Conservation (phyloP, 2,888 invertebrate species). For the Sarcophaga rosellei region DNA sequence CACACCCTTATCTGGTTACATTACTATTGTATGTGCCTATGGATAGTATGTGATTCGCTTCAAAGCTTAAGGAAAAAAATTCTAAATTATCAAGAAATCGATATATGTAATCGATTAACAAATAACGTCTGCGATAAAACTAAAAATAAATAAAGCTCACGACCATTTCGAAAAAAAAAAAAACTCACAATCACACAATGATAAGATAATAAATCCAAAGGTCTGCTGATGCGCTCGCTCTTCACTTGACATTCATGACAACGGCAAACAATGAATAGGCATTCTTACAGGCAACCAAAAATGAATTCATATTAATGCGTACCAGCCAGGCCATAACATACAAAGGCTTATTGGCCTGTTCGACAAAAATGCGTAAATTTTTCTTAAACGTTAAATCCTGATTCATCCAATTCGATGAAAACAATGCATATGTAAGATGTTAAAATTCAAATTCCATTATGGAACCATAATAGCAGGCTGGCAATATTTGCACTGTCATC, state of each 20-base stretch:
- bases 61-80: no score
- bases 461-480: constrained; percentile 65
- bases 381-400: constrained; percentile 49
- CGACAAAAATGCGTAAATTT: constrained; percentile 59
- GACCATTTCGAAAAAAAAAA: no score
- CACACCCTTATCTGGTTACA: no score
- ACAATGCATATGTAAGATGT: constrained; percentile 54
- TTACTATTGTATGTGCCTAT: no score
- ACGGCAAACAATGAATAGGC: constrained; percentile 61
- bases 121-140: no score
- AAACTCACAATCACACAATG: neutral
- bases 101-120: no score
- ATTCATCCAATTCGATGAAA: constrained; percentile 62
- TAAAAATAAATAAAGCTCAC: no score
- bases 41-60: no score
- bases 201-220: neutral
- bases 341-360: constrained; percentile 40
- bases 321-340: constrained; percentile 55
- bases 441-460: constrained; percentile 58
- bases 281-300: constrained; percentile 55
- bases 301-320: constrained; percentile 58
- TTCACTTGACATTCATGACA: constrained; percentile 36
- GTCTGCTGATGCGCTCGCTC: neutral
- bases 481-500: constrained; percentile 61
- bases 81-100: no score